phyloP scores from a whole-genome alignment of 1,140 invertebrate genomes.

The Pogonus chalceus region DNA sequence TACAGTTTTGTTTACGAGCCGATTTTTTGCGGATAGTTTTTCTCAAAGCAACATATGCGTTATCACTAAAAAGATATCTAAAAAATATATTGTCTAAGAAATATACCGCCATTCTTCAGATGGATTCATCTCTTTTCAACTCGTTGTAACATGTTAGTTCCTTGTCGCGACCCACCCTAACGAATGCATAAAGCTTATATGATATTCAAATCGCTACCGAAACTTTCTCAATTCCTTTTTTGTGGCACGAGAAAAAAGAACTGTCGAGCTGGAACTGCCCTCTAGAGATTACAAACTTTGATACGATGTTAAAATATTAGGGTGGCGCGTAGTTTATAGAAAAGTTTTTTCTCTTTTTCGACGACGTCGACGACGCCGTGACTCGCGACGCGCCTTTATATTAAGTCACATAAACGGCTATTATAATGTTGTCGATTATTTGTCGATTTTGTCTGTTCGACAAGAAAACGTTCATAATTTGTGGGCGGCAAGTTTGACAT shows the following conservation, averaged over 20 bases:
- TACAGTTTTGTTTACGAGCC: no score
- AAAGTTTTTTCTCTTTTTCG: not conserved
- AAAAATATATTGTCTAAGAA: no score
- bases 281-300: not conserved
- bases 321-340: not conserved
- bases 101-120: no score
- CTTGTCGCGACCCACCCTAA: not conserved
- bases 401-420: not conserved
- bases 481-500: no score
- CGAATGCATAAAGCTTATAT: not conserved
- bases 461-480: no score
- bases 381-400: no score
- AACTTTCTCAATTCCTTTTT: constrained; percentile 5
- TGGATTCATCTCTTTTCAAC: no score
- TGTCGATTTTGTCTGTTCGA: not conserved
- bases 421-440: not conserved
- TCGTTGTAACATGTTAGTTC: not conserved
- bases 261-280: not conserved
- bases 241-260: not conserved
- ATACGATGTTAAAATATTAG: constrained; percentile 6
- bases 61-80: no score
- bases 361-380: no score
- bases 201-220: constrained; percentile 3
- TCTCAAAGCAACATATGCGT: no score
- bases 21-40: no score